A percentile compares a stretch with the other conserved stretches of the same genome.
Evolutionary conservation across 2,797 vertebrate species (phyloP).

Genomic region (Myotis vivesi): DNA sequence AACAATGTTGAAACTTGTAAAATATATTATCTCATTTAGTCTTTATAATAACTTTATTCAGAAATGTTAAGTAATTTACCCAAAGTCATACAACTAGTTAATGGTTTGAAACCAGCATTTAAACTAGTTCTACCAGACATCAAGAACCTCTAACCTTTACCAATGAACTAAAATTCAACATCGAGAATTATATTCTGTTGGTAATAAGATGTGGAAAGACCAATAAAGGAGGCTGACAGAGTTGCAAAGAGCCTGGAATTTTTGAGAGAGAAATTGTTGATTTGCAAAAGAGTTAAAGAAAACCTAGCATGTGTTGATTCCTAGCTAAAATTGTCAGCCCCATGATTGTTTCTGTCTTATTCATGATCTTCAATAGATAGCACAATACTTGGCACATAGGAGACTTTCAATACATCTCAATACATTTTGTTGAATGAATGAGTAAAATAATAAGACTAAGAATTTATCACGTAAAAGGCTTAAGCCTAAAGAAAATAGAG

Average conservation of each 20-base stretch:
- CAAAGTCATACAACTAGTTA: neutral
- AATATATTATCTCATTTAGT: neutral
- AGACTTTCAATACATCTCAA: neutral
- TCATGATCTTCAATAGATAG: neutral
- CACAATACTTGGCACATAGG: neutral
- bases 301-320: neutral
- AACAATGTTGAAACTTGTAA: slow-evolving; percentile 8
- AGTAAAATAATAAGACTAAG: neutral
- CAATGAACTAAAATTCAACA: neutral
- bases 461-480: neutral
- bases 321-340: neutral
- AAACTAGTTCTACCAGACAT: neutral
- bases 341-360: neutral
- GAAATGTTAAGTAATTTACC: neutral
- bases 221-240: neutral
- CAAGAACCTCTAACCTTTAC: neutral
- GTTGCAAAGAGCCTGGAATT: neutral
- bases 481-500: neutral
- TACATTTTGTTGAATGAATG: neutral
- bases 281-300: slow-evolving; percentile 19
- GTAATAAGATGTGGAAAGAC: neutral
- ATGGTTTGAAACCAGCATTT: neutral
- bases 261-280: neutral
- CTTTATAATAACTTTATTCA: slow-evolving; percentile 16
- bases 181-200: neutral